Base-by-base conservation (phyloP, 2,888 invertebrate species). In the Zygothrica quintamaculata region DNA sequence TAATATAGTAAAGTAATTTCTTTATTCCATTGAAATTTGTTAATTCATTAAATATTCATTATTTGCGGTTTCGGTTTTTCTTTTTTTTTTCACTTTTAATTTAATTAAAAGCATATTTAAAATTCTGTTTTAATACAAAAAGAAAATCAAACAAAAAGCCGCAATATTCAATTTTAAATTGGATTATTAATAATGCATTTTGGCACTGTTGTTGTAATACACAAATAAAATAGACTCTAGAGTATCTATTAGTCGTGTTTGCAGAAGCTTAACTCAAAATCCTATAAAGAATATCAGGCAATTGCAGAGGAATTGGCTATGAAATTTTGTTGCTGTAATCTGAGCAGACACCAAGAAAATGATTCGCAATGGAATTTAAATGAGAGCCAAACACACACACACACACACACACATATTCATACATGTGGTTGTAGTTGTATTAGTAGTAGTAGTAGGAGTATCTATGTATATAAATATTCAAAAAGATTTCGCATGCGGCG, bases 401-500 rank as follows among this genome's bases (percentile, higher is more conserved):
- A 46, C 8, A 46, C 31, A 46, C 47, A 36, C 47, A 34, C 34
- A 34, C 22, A 36, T 15, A 3, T 31, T 37, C 15, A 42, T 4
- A 16, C 16, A 9, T 15, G 15, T 40, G 3, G n/a, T 11, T 50
- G 33, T 18, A 12, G 33, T 11, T 18, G n/a, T n/a, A n/a, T n/a
- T n/a, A n/a, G n/a, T n/a, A n/a, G n/a, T n/a, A n/a, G n/a, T n/a
- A 6, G 31, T 25, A n/a, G 31, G 40, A 56, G 42, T 34, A 26
- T 57, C 52, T 66, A 40, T 52, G 31, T 59, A 57, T 57, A 80
- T 80, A 86, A 77, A 87, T 87, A 87, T 87, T 87, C 87, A 85
- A 76, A 82, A 82, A 69, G 77, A 82, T 85, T 82, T 87, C 58
- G 86, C 74, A 82, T 82, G 85, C 86, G 84, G 80, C 86, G 74